Evolutionary conservation across 2,888 invertebrate genomes (phyloP).

Genomic region (Epistrophe eligans): DNA sequence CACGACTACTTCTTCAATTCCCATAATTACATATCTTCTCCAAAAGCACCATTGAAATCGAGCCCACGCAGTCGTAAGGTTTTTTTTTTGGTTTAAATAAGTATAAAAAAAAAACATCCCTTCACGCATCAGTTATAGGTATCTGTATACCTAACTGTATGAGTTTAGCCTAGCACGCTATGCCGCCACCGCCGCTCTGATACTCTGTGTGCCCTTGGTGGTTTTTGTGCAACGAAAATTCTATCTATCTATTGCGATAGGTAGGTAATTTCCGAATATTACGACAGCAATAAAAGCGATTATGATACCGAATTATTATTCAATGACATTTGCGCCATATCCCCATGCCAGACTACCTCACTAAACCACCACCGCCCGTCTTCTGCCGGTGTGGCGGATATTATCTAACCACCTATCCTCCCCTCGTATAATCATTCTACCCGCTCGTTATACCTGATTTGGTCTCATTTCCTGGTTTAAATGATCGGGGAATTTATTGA

Average conservation of each 20-base stretch:
- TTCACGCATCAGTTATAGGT: conserved; percentile 1
- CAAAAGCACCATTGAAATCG: conserved; percentile 8
- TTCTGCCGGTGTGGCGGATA: conserved; percentile 28
- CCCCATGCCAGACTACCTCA: neutral
- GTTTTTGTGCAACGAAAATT: conserved; percentile 60
- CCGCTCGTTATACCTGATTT: conserved; percentile 55
- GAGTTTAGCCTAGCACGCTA: too few species aligned
- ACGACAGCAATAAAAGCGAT: conserved; percentile 78
- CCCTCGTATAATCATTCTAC: neutral
- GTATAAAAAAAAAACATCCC: neutral
- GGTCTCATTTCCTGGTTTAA: conserved; percentile 65
- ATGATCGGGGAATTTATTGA: conserved; percentile 66
- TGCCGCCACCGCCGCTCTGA: neutral
- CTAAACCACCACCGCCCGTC: neutral
- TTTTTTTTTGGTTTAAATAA: neutral
- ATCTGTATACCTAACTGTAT: neutral
- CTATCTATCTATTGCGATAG: conserved; percentile 67
- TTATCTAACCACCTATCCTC: conserved; percentile 5
- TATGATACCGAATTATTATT: conserved; percentile 80
- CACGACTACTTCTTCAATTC: conserved; percentile 7
- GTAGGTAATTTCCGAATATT: conserved; percentile 73
- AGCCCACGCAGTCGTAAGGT: neutral
- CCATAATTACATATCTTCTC: conserved; percentile 31
- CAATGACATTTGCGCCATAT: conserved; percentile 76
- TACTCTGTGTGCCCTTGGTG: conserved; percentile 8